These are phyloP conservation scores for Clepsis dumicolana DNA, from an alignment of 2,888 invertebrate species.

Conservation along the genomic window DNA sequence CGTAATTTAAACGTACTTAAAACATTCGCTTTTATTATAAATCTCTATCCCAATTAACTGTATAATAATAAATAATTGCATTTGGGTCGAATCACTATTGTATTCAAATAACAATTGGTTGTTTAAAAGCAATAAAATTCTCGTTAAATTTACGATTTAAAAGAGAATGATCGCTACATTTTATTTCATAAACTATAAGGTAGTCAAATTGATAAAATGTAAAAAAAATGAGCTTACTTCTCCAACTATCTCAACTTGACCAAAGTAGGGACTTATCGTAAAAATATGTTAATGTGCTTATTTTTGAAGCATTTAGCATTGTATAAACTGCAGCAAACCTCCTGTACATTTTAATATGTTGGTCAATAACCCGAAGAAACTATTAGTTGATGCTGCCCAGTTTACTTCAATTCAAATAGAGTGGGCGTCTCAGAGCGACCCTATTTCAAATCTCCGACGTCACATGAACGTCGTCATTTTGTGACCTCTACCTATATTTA, in stretches of 20 bases:
- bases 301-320: neutral
- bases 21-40: conserved; percentile 10
- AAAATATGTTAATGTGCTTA: neutral
- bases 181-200: no score
- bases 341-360: neutral
- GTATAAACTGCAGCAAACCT: neutral
- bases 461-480: conserved; percentile 9
- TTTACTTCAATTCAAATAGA: neutral
- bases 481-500: neutral
- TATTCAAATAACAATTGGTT: conserved; percentile 55
- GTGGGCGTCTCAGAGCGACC: conserved; percentile 3
- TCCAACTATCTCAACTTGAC: neutral
- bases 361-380: neutral
- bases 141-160: conserved; percentile 39
- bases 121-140: conserved; percentile 54
- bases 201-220: neutral
- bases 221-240: neutral
- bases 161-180: neutral
- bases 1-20: neutral
- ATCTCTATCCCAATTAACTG: conserved; percentile 7
- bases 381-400: neutral
- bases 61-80: conserved; percentile 30
- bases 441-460: conserved; percentile 8
- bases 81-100: conserved; percentile 57
- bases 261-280: no score